Base-by-base conservation (phyloP, 2,113 vertebrate genomes). In the Phodopus roborovskii region DNA sequence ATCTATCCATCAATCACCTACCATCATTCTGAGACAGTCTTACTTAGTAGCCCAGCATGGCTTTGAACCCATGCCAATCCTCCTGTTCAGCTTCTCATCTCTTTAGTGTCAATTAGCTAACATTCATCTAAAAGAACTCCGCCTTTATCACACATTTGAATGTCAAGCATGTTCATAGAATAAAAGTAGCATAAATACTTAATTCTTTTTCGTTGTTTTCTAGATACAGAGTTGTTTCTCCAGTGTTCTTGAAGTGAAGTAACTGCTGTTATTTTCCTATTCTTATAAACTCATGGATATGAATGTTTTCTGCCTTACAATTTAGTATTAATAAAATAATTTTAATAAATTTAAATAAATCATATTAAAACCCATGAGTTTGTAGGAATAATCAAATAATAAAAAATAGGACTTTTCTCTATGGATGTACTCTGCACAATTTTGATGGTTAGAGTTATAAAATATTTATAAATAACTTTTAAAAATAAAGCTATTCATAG, bases 201-300 rank as follows among this genome's bases (percentile, higher is more conserved):
- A 6, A 7, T 86, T 94, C 12, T 39, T 78, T 91, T 12, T 26
- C 28, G 89, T 74, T 71, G 17, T 50, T 50, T 77, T 78, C 28
- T 78, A 79, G 93, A 94, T 73, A 39, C 13, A 84, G 87, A 42
- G 22, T 50, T 95, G 71, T 42, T 39, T 94, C 66, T 64, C 6
- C 17, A 77, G 79, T 26, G 28, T 94, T 11, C 62, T 83, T 68
- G 17, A 26, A 66, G 60, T 71, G 64, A 93, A 0, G 58, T 73
- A 58, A 66, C 78, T 60, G 6, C 70, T 90, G 26, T 53, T 92
- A 10, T 93, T 96, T 96, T 13, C 10, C 5, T 88, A 75, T 95
- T 84, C 64, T 74, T 94, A 78, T 39, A 12, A 88, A 93, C 2
- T 48, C 26, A 84, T 53, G 12, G 48, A 91, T 96, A 93, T 93